Evolutionary conservation across 1,140 invertebrate genomes (phyloP), one percentile per base, ranked within the genome.

Genomic region (Psilanteris sp.): DNA sequence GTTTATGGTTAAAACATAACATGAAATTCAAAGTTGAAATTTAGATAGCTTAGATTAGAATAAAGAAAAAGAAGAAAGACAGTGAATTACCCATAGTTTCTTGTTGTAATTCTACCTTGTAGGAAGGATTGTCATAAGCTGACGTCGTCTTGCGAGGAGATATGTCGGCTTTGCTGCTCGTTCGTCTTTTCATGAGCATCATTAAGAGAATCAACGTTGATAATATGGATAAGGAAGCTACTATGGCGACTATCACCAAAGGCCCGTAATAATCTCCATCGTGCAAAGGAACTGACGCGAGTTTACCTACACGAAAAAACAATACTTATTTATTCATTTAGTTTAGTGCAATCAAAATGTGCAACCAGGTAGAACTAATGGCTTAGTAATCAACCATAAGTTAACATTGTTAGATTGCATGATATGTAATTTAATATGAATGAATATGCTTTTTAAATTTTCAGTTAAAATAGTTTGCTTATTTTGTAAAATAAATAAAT

Each of bases 91-190:
- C 93, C 94, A 96, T 95, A 84, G 94, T 95, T 89, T 96, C 94
- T 90, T 96, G 94, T 89, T 96, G 94, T 88, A 95, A 92, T 88
- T 96, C 94, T 89, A 96, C 94, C 92, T 97, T 97, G 90, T 96
- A 97, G 79, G 95, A 96, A 48, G 96, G 96, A 90, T 97, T 97
- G 85, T 97, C 96, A 83, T 97, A 97, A 31, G 95, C 95, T 4
- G 95, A 93, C 41, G 93, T 91, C 8, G 92, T 92, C 48, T 93
- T 93, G 78, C 93, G 91, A 22, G 92, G 89, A n/a, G 92, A 91
- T 70, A 91, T 91, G 18, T 88, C 87, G 20, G 90, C 90, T 72
- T 91, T 91, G 66, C 88, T 90, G 77, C 90, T 90, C 7, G 89
- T 90, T 72, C 95, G 92, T 79, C 94, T 90, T 77, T 93, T 90